Base-by-base conservation (phyloP, 2,113 vertebrate species). In the Elgaria multicarinata region DNA sequence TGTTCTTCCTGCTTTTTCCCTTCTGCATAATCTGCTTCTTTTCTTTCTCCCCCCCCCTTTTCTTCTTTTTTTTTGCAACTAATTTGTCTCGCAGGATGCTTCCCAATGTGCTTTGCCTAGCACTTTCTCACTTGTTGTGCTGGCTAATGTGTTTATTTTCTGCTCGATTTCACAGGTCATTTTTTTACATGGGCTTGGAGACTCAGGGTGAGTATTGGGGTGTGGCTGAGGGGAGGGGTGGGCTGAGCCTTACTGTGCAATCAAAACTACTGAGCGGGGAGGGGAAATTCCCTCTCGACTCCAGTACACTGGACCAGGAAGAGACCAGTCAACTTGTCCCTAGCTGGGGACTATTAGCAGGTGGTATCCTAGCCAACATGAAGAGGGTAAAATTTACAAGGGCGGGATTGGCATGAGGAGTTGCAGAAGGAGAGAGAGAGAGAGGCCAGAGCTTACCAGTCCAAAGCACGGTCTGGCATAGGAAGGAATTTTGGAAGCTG, bases 111-210 rank as follows among this genome's bases (percentile, higher is more conserved):
- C 81, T 91, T 76, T 82, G 80, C 84, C n/a, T 86, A 66, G 71
- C 1, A 79, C 81, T 87, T 89, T 66, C 69, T 14, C 0, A 0
- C 0, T 82, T 77, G 9, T 39, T 31, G 0, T 88, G 12, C 36
- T 53, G 1, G 39, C 90, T 94, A n/a, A 94, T 90, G 66, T 87
- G 53, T 71, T 33, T 78, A 33, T 85, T 86, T 75, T 93, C 86
- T 95, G 69, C 81, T 94, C 90, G 1, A 64, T 91, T 95, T 86
- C 20, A 85, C 96, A 99, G 99, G 98, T 99, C 89, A 99, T 99
- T 95, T 99, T 99, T 95, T 98, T 99, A 91, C 99, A 99, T 94
- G 99, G 99, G 89, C 97, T 99, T 79, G 99, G 99, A 96, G 99
- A 99, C 96, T 96, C 98, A 0, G 99, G 99, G 99, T 99, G 95